Conservation (phyloP, 2,113 vertebrate genomes). For the Hippolais icterina region DNA sequence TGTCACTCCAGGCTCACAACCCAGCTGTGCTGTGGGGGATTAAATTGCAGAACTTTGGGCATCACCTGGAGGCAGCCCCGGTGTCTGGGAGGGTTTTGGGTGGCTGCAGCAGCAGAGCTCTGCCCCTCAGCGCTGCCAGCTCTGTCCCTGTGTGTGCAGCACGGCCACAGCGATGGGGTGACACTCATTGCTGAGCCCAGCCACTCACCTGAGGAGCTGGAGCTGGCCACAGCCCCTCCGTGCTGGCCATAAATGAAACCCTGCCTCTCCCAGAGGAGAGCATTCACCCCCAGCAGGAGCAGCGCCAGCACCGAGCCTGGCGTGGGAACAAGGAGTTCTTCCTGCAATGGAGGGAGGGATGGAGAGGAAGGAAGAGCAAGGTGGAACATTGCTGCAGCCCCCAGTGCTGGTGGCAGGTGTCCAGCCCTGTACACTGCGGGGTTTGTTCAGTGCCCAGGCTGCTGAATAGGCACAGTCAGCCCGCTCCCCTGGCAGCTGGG, state of each 20-base stretch:
- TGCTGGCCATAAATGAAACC: not conserved
- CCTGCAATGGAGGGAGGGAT: not conserved
- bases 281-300: not conserved
- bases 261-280: not conserved
- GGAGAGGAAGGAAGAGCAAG: not conserved
- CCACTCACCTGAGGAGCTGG: not conserved
- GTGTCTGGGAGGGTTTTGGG: not conserved
- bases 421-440: not conserved
- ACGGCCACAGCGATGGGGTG: rapidly evolving
- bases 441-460: not conserved
- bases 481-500: not conserved
- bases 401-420: not conserved
- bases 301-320: not conserved
- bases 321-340: not conserved
- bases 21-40: not conserved
- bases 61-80: not conserved
- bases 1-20: not conserved
- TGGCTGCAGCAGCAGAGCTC: not conserved
- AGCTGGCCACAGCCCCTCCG: not conserved
- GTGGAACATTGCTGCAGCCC: not conserved
- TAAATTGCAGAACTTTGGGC: not conserved
- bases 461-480: not conserved
- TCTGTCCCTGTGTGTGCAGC: not conserved
- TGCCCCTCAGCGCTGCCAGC: not conserved
- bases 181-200: not conserved